Evolutionary conservation across 2,797 vertebrate genomes (phyloP), one percentile per base, ranked within the genome.

Genomic region (Acanthurus leucopareius): DNA sequence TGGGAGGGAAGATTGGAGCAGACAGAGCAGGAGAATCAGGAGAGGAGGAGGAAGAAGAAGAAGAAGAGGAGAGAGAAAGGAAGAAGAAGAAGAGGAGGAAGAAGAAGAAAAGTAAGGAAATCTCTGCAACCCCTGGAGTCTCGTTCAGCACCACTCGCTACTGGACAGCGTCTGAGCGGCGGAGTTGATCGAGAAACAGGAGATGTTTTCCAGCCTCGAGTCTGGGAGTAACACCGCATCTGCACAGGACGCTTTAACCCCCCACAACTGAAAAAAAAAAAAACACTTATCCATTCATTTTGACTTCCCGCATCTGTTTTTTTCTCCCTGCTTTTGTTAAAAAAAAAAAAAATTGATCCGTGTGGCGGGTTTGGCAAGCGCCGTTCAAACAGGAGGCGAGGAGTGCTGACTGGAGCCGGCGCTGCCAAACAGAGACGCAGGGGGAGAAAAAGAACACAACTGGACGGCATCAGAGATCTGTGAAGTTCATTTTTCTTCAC

Each of bases 131-230:
- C 71, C 67, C 81, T 57, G 80, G 86, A 87, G 81, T 82, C 77
- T 79, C 81, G 57, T 91, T 93, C 92, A 92, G 91, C 90, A 90
- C 90, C 92, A 82, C 87, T 81, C 79, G 79, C 79, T 75, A 7
- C 85, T 91, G 93, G 92, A 94, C 90, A 92, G 89, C 88, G 80
- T 38, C 87, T 75, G 83, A 82, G 80, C 79, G 7, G 85, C 77
- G 67, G 82, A 87, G 82, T 80, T 83, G 80, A 53, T 77, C 51
- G 42, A 81, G 53, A 58, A 80, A 25, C 77, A 35, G 70, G 72
- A 79, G 60, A 85, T 84, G 45, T 75, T 73, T 28, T 60, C 62
- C 38, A 65, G 53, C 59, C n/a, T 75, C 63, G 42, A 51, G 25
- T 70, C 76, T 64, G 70, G 79, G 82, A 88, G 48, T 70, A 65